Base-by-base conservation (phyloP, 1,140 invertebrate species). In the Drosophila asahinai region DNA sequence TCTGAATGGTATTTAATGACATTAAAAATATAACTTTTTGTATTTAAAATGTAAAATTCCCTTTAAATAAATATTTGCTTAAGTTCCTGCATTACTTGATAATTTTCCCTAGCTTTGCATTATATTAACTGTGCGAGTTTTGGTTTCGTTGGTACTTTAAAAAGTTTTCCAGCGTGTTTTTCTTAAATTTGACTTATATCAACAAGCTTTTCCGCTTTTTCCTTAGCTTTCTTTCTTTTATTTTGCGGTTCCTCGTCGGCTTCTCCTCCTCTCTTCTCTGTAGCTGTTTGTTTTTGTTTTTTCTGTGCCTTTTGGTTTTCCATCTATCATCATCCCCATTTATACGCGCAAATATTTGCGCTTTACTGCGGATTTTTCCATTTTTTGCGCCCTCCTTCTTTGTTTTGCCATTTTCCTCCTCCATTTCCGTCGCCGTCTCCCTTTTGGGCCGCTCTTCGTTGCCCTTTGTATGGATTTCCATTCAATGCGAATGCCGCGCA, bases 341-440 rank as follows among this genome's bases (percentile, higher is more conserved):
- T 87, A 87, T 89, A 74, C 84, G 84, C 81, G 84, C 83, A 87
- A 89, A 89, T 89, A 89, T 89, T 90, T 89, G 84, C 84, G 78
- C 81, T 89, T 90, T 90, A 79, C 81, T 78, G 74, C 63, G 86
- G 74, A 75, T 84, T 84, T 81, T 77, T 59, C 47, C 71, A 67
- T 61, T 59, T 60, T 70, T 72, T 66, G 60, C 49, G 60, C 78
- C 66, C 66, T 61, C 48, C 52, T 27, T 22, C 38, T 40, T 63
- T 75, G 71, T 65, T 75, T 55, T 76, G 45, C 62, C 62, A 49
- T 51, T 76, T 52, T 71, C 57, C 51, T 17, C 22, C 43, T 14
- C 38, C 22, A 62, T 60, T 55, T 57, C 38, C 40, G 22, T 61
- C 36, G 51, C 51, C 54, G 36, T 25, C 49, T 12, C 38, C 17